Base-by-base conservation (phyloP, 2,113 vertebrate species). In the Spea bombifrons region DNA sequence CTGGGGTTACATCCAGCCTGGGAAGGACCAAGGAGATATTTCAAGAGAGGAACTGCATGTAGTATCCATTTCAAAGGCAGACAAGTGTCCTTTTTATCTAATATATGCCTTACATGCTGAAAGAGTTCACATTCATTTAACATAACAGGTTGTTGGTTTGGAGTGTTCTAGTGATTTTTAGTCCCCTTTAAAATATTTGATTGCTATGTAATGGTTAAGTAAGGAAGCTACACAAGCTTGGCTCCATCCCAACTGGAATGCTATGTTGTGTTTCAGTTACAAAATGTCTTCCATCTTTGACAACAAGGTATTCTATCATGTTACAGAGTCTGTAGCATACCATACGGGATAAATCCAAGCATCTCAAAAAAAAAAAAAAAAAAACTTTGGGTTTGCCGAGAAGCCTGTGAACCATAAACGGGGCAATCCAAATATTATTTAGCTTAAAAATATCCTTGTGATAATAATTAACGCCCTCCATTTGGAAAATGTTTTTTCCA, bases 401-500 rank as follows among this genome's bases (percentile, higher is more conserved):
- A 61, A 64, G 8, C 15, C 5, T 16, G 10, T 64, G 16, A 64
- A 64, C 61, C 17, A 64, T 64, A 64, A 13, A 59, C 15, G 2
- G 55, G 55, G 10, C 61, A 64, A 64, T 7, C 13, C 61, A 64
- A 30, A 64, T 64, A 17, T 6, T 50, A 43, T n/a, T 77, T 50
- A 17, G 44, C 13, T 59, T 48, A 49, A 16, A 50, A 17, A 7
- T 3, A n/a, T 73, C 63, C 48, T 64, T 49, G 16, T 12, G 67
- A 45, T 16, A 46, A 66, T 53, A 64, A 48, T 17, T 70, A 63
- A 10, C 66, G 66, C 30, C 66, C 47, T 68, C 12, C 7, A 7
- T 12, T 30, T 76, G 66, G 47, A 49, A 78, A 79, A 79, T 66
- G 61, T 79, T 79, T 77, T 73, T 79, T 66, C 8, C 50, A 79